Conservation (phyloP, 2,888 invertebrate species). For the Halocaridina rubra region DNA sequence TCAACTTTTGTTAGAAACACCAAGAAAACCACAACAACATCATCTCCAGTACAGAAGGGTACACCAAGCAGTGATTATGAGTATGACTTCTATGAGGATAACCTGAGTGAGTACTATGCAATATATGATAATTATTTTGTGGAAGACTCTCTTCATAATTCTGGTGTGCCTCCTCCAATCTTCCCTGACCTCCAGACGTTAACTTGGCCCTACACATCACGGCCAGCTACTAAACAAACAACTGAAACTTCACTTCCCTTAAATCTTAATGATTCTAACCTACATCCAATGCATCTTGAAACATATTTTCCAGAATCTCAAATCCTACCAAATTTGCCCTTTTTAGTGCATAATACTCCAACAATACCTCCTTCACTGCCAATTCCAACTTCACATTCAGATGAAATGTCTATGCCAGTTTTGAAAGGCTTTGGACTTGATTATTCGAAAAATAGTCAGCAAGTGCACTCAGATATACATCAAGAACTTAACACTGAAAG, state of each 20-base stretch:
- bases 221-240: constrained; percentile 1
- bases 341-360: neutral
- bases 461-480: too few relatives aligned
- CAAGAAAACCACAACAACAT: neutral
- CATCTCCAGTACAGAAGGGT: neutral
- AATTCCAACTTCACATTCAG: neutral
- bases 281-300: neutral
- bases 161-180: neutral
- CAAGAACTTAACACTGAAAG: too few relatives aligned
- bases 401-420: neutral
- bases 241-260: neutral
- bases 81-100: constrained; percentile 35
- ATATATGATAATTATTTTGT: constrained; percentile 20
- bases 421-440: neutral
- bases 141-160: neutral
- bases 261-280: neutral
- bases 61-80: constrained; percentile 16
- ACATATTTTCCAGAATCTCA: neutral
- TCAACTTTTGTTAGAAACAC: too few relatives aligned
- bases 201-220: constrained; percentile 51
- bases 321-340: neutral
- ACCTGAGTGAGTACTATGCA: constrained; percentile 51
- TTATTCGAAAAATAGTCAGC: too few relatives aligned
- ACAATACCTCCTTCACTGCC: neutral
- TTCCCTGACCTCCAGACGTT: constrained; percentile 26